Percentiles rank a stretch among this genome's conserved stretches.
Evolutionary conservation across 2,888 invertebrate species (phyloP).

Genomic region (Nebria salina): DNA sequence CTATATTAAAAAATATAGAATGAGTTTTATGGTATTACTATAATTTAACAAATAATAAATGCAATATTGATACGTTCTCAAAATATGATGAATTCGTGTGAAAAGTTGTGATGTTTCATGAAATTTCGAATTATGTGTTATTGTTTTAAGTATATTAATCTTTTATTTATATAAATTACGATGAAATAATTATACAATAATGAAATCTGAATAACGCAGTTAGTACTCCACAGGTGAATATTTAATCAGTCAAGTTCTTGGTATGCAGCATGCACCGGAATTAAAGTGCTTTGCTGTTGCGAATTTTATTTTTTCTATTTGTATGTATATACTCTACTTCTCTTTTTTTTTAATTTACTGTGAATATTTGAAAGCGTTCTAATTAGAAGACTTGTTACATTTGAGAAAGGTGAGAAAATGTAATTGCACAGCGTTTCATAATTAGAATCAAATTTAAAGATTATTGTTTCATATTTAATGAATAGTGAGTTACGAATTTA

Average conservation of each 20-base stretch:
- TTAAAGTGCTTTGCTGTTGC: slow-evolving; percentile 10
- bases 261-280: slow-evolving; percentile 30
- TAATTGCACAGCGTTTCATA: slow-evolving; percentile 21
- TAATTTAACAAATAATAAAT: no score
- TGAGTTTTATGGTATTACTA: no score
- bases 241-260: slow-evolving; percentile 24
- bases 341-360: slow-evolving; percentile 29
- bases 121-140: background rate
- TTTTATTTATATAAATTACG: background rate
- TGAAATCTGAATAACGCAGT: background rate
- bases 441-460: slow-evolving; percentile 32
- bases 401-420: slow-evolving; percentile 29
- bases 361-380: slow-evolving; percentile 32
- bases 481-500: background rate
- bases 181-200: background rate
- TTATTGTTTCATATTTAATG: background rate
- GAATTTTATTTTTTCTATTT: background rate
- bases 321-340: slow-evolving; percentile 3
- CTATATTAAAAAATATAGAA: no score
- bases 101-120: no score
- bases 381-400: slow-evolving; percentile 32
- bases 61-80: no score
- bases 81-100: no score
- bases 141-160: background rate
- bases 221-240: slow-evolving; percentile 34